These are phyloP conservation scores for Anabas testudineus DNA, from an alignment of 2,797 vertebrate species.

Conservation along the genomic window DNA sequence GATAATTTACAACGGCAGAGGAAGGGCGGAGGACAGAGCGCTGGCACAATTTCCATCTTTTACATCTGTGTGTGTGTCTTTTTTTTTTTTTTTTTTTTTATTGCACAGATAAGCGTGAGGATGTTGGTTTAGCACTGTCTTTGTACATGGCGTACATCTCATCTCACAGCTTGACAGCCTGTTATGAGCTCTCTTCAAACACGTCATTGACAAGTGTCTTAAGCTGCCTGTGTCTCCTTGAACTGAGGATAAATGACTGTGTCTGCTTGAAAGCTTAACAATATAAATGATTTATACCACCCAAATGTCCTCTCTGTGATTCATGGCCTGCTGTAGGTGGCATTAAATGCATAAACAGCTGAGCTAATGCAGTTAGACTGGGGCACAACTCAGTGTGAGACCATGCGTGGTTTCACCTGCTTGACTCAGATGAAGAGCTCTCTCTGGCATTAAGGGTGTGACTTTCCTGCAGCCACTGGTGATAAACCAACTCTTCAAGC, in stretches of 20 bases:
- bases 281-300: conserved; percentile 66
- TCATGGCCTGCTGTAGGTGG: conserved; percentile 56
- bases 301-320: conserved; percentile 61
- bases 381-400: conserved; percentile 34
- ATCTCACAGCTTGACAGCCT: conserved; percentile 55
- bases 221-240: conserved; percentile 68
- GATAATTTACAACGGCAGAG: conserved; percentile 71
- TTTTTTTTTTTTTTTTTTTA: too few species aligned
- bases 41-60: conserved; percentile 58
- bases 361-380: conserved; percentile 42
- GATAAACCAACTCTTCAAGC: conserved; percentile 39
- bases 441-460: conserved; percentile 27
- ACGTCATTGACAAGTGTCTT: conserved; percentile 68
- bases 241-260: conserved; percentile 68
- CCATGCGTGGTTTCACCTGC: conserved; percentile 36
- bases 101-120: conserved; percentile 56
- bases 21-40: conserved; percentile 38
- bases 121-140: conserved; percentile 56
- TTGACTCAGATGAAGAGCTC: conserved; percentile 36
- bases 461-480: conserved; percentile 22
- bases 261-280: conserved; percentile 65
- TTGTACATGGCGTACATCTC: conserved; percentile 46
- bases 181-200: conserved; percentile 64
- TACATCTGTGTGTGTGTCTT: conserved; percentile 53
- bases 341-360: conserved; percentile 67